A percentile compares a stretch with the other conserved stretches of the same genome.
Conservation (phyloP, 2,113 vertebrate species). For the Antechinus flavipes region DNA sequence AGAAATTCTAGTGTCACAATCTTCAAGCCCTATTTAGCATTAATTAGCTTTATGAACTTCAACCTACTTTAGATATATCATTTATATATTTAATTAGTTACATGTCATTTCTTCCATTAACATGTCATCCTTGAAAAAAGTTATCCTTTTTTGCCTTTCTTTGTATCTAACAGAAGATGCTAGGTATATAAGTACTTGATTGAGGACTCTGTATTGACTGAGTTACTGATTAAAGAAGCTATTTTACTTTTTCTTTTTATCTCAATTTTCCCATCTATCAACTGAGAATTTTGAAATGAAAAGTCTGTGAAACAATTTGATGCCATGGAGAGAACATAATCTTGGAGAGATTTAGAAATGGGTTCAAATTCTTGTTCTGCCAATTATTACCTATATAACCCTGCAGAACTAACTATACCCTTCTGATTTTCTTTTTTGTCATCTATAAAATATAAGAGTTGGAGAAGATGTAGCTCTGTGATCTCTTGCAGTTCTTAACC, state of each 20-base stretch:
- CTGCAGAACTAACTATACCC: background rate
- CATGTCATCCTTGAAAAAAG: background rate
- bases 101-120: background rate
- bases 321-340: background rate
- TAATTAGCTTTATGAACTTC: background rate
- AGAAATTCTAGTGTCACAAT: background rate
- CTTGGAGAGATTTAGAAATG: background rate
- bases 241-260: background rate
- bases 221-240: background rate
- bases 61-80: background rate
- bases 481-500: background rate
- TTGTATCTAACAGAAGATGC: background rate
- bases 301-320: background rate
- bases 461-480: background rate
- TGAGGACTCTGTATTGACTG: background rate
- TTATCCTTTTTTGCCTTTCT: background rate
- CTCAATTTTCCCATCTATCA: background rate
- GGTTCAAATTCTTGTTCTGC: background rate
- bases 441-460: conserved; percentile 38
- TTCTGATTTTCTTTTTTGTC: background rate
- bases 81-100: background rate
- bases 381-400: background rate
- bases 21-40: background rate
- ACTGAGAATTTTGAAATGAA: background rate
- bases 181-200: background rate